Base-by-base conservation (phyloP, 2,797 vertebrate genomes). In the Pseudochaenichthys georgianus region DNA sequence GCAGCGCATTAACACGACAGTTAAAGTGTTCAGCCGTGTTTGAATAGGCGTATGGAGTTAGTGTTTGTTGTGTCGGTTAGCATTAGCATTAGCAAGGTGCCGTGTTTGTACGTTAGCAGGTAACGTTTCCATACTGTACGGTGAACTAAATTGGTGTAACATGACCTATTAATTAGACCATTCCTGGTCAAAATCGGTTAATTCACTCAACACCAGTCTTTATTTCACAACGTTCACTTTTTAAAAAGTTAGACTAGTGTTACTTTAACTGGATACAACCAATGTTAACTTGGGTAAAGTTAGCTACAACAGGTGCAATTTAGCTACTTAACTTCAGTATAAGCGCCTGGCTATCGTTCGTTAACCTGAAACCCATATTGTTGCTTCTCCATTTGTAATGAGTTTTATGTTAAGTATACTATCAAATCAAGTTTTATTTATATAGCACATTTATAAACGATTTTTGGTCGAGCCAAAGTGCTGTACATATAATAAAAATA, bases 81-180 rank as follows among this genome's bases (percentile, higher is more conserved):
- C 90, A 66, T 86, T 92, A 92, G 89, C 91, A n/a, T 70, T 88
- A 91, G 88, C 90, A 76, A 45, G 55, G 67, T 64, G 55, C 41
- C 21, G 59, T 41, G 66, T 80, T 72, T 61, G 59, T 28, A 15
- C 15, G 71, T 68, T 77, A 84, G 70, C 83, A 87, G 85, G 80
- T 83, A 77, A 54, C 48, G 0, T 3, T 80, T 74, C 61, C 46
- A 0, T 1, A 41, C 17, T 28, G 17, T 50, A 3, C 57, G 46
- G 43, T 28, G 13, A 59, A 63, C 55, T 53, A 51, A 9, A 31
- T 19, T 75, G 23, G 34, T 52, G 23, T 11, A 31, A 31, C 13
- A 12, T 9, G 9, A 4, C 9, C 9, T 17, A 2, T 15, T 38
- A 7, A 2, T 13, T 9, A 12, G 1, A 9, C 38, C 11, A 54